These are phyloP conservation scores for Corythornis cristatus DNA, from an alignment of 2,113 vertebrate genomes.

Conservation along the genomic window DNA sequence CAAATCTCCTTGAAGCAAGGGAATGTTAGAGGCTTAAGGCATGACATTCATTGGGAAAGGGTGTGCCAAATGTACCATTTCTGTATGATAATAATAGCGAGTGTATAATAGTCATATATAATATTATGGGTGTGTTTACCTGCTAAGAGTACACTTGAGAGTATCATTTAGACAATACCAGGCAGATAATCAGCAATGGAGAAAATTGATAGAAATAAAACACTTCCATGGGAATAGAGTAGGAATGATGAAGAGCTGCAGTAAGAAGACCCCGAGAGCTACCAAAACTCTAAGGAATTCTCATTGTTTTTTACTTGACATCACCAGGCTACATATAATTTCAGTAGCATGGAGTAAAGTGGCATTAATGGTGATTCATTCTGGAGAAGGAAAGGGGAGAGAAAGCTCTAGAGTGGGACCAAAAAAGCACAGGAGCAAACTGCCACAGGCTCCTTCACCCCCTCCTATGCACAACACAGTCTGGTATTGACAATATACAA, in stretches of 20 bases:
- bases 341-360: not conserved
- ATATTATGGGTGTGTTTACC: not conserved
- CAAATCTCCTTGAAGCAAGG: not conserved
- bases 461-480: conserved; percentile 51
- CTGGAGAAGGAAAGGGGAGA: not conserved
- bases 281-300: not conserved
- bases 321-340: not conserved
- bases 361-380: not conserved
- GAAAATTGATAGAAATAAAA: not conserved
- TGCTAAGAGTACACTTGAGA: conserved; percentile 76
- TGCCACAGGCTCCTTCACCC: not conserved
- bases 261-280: not conserved
- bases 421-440: not conserved
- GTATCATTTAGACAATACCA: conserved; percentile 67
- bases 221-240: conserved; percentile 17
- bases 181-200: not conserved
- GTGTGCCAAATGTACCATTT: not conserved
- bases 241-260: not conserved
- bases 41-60: not conserved
- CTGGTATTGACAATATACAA: conserved; percentile 64
- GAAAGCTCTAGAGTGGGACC: not conserved
- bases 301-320: not conserved
- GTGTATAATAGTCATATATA: not conserved
- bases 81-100: not conserved
- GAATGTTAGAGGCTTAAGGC: not conserved